Evolutionary conservation across 2,888 invertebrate species (phyloP).

Genomic region (Sepioteuthis lessoniana): DNA sequence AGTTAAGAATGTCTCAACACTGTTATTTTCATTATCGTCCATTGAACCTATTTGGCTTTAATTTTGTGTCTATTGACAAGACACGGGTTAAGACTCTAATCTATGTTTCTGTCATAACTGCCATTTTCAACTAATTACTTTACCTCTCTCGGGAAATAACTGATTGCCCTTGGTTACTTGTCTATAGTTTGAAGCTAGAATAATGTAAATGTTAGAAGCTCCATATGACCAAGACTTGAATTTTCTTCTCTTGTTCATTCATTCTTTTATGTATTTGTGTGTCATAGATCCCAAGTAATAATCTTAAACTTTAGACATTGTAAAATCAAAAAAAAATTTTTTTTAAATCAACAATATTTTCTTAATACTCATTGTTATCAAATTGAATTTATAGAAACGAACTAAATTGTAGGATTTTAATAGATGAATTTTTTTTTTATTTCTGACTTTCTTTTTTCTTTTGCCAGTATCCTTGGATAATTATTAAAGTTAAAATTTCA

Average conservation of each 20-base stretch:
- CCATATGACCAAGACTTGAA: not conserved
- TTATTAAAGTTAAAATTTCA: too few species aligned
- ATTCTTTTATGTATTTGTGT: not conserved
- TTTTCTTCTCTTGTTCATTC: too few species aligned
- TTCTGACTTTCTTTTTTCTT: too few species aligned
- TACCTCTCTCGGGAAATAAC: not conserved
- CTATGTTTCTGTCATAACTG: not conserved
- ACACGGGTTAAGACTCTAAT: not conserved
- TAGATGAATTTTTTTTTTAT: too few species aligned
- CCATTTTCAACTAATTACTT: conserved; percentile 20
- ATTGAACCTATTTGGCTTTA: not conserved
- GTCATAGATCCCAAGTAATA: too few species aligned
- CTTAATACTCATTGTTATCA: too few species aligned
- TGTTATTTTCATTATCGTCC: not conserved
- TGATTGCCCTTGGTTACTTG: not conserved
- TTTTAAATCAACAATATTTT: too few species aligned
- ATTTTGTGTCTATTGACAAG: not conserved
- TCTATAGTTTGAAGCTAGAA: not conserved
- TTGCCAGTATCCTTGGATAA: too few species aligned
- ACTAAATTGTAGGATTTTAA: too few species aligned
- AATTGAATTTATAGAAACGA: too few species aligned
- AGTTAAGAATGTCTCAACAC: not conserved
- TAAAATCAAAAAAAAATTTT: too few species aligned
- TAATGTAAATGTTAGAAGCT: not conserved
- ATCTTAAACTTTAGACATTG: too few species aligned